These are phyloP conservation scores for Misgurnus anguillicaudatus DNA, from an alignment of 2,113 vertebrate genomes.

Conservation along the genomic window DNA sequence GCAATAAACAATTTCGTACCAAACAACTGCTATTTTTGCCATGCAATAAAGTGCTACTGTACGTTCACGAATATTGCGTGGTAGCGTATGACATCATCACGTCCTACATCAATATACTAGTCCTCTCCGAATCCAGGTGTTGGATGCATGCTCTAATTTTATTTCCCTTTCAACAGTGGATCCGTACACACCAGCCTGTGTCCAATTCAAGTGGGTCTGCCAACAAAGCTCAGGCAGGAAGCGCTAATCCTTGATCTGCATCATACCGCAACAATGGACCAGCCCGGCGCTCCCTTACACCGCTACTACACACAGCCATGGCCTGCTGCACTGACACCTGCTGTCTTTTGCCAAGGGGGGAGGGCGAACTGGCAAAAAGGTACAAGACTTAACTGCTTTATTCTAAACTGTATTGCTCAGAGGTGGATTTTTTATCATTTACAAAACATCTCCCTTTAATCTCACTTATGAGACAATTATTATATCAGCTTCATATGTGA, in stretches of 20 bases:
- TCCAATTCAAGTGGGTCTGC: conserved; percentile 72
- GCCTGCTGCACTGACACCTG: conserved; percentile 58
- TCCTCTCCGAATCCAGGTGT: conserved; percentile 50
- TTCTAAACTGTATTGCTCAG: too few relatives aligned
- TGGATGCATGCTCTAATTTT: conserved; percentile 59
- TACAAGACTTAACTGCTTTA: neutral
- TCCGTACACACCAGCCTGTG: conserved; percentile 63
- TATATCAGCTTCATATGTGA: too few relatives aligned
- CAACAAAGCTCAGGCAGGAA: conserved; percentile 77
- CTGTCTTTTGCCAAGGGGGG: conserved; percentile 61
- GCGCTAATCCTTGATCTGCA: conserved; percentile 77
- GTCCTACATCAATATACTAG: conserved; percentile 3
- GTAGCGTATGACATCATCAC: neutral
- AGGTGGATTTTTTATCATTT: too few relatives aligned
- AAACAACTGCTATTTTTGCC: conserved; percentile 19
- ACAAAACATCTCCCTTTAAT: too few relatives aligned
- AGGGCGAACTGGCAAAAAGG: neutral
- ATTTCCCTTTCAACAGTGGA: conserved; percentile 61
- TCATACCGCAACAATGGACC: conserved; percentile 70
- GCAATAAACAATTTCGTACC: neutral
- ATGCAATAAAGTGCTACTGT: neutral
- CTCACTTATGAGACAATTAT: too few relatives aligned
- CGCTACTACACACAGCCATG: conserved; percentile 31
- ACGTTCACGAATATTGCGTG: conserved; percentile 6
- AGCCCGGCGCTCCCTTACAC: conserved; percentile 48